phyloP scores from a whole-genome alignment of 2,888 invertebrate species.

The Amphipoea lucens region DNA sequence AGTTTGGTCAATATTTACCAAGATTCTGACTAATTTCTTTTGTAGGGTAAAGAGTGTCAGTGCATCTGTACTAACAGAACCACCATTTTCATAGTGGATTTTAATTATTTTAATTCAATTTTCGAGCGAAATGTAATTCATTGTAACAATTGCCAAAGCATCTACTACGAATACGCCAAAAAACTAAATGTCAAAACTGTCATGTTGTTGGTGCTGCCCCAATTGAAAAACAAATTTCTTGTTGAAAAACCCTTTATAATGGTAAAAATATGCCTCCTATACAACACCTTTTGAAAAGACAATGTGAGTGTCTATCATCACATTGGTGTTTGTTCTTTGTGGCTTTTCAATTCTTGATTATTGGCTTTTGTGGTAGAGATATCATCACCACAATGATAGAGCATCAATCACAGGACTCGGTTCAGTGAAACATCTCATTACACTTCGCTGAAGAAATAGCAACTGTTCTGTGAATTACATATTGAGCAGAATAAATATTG shows the following conservation, averaged over 20 bases:
- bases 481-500: neutral
- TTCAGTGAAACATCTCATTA: neutral
- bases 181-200: no score
- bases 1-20: no score
- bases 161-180: no score
- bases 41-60: no score
- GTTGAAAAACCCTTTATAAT: neutral
- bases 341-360: neutral
- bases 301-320: neutral
- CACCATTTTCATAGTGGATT: no score
- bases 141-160: no score
- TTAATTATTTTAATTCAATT: no score
- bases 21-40: no score
- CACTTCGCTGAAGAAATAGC: conserved; percentile 3
- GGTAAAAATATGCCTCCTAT: neutral
- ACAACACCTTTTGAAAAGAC: neutral
- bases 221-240: no score
- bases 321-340: conserved; percentile 18
- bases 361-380: conserved; percentile 22
- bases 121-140: no score
- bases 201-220: no score
- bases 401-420: neutral
- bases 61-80: no score
- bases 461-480: neutral
- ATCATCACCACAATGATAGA: neutral